Conservation (phyloP, 2,797 vertebrate species). For the Zenarchopterus dispar region DNA sequence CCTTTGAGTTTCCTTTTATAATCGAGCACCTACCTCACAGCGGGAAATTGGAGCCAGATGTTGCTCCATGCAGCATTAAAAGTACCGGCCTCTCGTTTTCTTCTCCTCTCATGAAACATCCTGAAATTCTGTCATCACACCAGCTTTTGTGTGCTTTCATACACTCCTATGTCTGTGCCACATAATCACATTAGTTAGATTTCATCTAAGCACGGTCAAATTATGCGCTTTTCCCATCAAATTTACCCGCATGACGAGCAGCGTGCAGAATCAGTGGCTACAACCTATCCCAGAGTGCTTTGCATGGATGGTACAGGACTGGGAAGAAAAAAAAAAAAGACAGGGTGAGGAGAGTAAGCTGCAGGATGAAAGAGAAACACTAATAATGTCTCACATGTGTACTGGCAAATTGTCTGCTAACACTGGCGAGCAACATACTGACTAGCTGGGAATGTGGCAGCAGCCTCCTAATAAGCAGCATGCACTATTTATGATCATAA, state of each 20-base stretch:
- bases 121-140: constrained; percentile 79
- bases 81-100: constrained; percentile 33
- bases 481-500: constrained; percentile 84
- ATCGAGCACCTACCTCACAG: constrained; percentile 80
- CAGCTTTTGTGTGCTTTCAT: constrained; percentile 58
- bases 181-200: constrained; percentile 80
- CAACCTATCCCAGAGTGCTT: constrained; percentile 68
- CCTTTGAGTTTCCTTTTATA: constrained; percentile 80
- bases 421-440: constrained; percentile 63
- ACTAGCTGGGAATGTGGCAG: constrained; percentile 58
- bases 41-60: constrained; percentile 82
- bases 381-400: constrained; percentile 81
- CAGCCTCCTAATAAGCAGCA: constrained; percentile 79
- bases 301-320: constrained; percentile 67
- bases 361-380: constrained; percentile 75
- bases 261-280: constrained; percentile 58
- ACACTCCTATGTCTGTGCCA: constrained; percentile 64
- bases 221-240: constrained; percentile 75
- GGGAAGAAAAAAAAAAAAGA: constrained; percentile 30
- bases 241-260: constrained; percentile 71
- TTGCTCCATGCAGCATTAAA: constrained; percentile 72
- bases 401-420: constrained; percentile 79
- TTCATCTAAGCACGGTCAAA: constrained; percentile 75
- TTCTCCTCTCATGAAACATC: constrained; percentile 65
- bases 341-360: constrained; percentile 45